Conservation (phyloP, 2,888 invertebrate species). For the Chloroclysta siterata region DNA sequence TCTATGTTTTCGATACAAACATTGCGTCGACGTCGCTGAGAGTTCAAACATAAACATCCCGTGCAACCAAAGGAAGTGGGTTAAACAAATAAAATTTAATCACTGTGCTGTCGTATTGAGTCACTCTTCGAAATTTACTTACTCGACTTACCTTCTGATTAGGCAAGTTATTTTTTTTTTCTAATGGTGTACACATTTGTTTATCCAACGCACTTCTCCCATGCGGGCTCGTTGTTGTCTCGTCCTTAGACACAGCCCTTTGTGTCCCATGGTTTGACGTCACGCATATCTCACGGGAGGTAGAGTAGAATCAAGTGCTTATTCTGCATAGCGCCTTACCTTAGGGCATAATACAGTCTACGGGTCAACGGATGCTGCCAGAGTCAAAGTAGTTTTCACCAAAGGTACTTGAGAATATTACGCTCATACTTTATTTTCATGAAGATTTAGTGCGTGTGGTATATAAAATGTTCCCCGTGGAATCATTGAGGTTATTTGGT, state of each 20-base stretch:
- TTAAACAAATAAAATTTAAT: slow-evolving; percentile 69
- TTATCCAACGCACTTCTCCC: slow-evolving; percentile 55
- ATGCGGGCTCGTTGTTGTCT: slow-evolving; percentile 73
- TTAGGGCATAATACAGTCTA: slow-evolving; percentile 35
- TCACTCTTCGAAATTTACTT: slow-evolving; percentile 50
- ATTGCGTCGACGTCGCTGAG: slow-evolving; percentile 54
- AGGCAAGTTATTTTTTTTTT: slow-evolving; percentile 46
- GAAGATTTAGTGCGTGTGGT: slow-evolving; percentile 67
- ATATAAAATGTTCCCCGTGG: slow-evolving; percentile 44
- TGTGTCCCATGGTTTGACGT: slow-evolving; percentile 51
- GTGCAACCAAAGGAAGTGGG: slow-evolving; percentile 64
- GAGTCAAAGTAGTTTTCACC: slow-evolving; percentile 44
- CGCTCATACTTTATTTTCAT: slow-evolving; percentile 57
- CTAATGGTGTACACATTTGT: slow-evolving; percentile 54
- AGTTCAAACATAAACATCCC: slow-evolving; percentile 72
- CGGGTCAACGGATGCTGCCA: slow-evolving; percentile 60
- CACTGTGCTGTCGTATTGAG: slow-evolving; percentile 51
- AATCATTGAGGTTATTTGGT: slow-evolving; percentile 52
- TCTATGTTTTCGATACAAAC: slow-evolving; percentile 71
- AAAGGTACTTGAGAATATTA: slow-evolving; percentile 52
- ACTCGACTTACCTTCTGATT: slow-evolving; percentile 38
- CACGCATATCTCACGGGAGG: slow-evolving; percentile 44
- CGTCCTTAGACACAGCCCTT: slow-evolving; percentile 53
- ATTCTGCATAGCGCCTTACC: slow-evolving; percentile 48
- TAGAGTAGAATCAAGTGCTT: slow-evolving; percentile 66